phyloP scores from a whole-genome alignment of 2,113 vertebrate genomes.

The Actenoides lindsayi region DNA sequence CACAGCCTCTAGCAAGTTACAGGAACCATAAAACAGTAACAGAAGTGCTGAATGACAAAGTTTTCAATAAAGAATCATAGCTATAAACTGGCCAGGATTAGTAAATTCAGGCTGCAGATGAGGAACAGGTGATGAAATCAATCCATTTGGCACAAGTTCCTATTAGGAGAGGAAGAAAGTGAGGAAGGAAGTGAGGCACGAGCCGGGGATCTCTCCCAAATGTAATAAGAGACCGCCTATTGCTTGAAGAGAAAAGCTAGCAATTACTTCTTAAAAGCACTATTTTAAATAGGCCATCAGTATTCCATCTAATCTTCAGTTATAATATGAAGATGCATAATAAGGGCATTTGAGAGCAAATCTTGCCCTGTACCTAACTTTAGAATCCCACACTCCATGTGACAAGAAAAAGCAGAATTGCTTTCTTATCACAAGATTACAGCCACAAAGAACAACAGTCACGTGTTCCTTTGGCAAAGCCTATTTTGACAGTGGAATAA shows the following conservation, averaged over 20 bases:
- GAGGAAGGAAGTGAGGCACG: neutral
- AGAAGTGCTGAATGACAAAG: neutral
- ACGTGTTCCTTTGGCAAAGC: neutral
- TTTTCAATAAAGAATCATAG: neutral
- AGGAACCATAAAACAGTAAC: neutral
- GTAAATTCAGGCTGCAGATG: neutral
- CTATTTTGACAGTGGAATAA: neutral
- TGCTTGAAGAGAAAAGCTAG: neutral
- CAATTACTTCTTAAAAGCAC: neutral
- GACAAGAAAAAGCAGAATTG: neutral
- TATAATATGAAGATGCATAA: neutral
- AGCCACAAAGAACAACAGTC: neutral
- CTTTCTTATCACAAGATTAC: neutral
- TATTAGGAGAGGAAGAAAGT: accelerated
- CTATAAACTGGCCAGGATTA: neutral
- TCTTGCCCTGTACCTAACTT: neutral
- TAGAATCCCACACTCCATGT: neutral
- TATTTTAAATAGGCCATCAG: neutral
- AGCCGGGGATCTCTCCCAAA: neutral
- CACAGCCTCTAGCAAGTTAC: neutral
- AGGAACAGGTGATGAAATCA: neutral
- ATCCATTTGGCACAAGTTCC: neutral
- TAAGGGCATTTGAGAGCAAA: neutral
- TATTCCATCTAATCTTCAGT: neutral
- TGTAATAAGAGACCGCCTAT: neutral